phyloP scores from a whole-genome alignment of 2,888 invertebrate species.

The Listrodromus nycthemerus region DNA sequence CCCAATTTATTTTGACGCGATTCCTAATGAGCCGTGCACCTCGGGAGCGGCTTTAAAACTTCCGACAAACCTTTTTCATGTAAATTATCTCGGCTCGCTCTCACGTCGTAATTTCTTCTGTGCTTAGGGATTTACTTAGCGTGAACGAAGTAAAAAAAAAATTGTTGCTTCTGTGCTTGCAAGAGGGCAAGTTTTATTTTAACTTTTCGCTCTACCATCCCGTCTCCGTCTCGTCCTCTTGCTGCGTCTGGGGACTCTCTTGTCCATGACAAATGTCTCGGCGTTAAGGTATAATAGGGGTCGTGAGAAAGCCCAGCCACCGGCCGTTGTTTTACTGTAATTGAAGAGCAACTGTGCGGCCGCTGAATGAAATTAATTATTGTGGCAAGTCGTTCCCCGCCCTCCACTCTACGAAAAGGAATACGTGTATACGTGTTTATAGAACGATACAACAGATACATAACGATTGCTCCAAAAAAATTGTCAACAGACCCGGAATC shows the following conservation, averaged over 20 bases:
- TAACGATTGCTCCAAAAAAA: conserved; percentile 36
- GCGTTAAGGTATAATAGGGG: conserved; percentile 74
- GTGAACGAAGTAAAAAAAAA: conserved; percentile 32
- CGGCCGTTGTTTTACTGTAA: conserved; percentile 75
- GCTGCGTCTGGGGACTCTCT: conserved; percentile 37
- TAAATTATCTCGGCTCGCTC: conserved; percentile 31
- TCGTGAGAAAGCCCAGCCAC: conserved; percentile 60
- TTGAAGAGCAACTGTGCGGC: conserved; percentile 74
- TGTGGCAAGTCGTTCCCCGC: conserved; percentile 71
- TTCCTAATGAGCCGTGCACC: conserved; percentile 25
- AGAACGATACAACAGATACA: background rate
- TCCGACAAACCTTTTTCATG: conserved; percentile 27
- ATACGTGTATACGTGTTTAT: conserved; percentile 14
- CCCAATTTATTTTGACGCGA: background rate
- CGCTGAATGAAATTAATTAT: conserved; percentile 79
- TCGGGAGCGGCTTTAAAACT: conserved; percentile 19
- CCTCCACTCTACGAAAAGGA: conserved; percentile 40
- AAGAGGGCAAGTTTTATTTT: conserved; percentile 61
- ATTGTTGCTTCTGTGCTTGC: conserved; percentile 21
- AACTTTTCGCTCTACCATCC: conserved; percentile 52
- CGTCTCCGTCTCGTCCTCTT: conserved; percentile 28
- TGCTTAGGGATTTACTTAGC: conserved; percentile 56
- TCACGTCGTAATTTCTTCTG: conserved; percentile 30
- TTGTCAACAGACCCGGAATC: conserved; percentile 7
- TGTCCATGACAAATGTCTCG: conserved; percentile 76